Conservation (phyloP, 2,113 vertebrate species). For the Hippocampus zosterae region DNA sequence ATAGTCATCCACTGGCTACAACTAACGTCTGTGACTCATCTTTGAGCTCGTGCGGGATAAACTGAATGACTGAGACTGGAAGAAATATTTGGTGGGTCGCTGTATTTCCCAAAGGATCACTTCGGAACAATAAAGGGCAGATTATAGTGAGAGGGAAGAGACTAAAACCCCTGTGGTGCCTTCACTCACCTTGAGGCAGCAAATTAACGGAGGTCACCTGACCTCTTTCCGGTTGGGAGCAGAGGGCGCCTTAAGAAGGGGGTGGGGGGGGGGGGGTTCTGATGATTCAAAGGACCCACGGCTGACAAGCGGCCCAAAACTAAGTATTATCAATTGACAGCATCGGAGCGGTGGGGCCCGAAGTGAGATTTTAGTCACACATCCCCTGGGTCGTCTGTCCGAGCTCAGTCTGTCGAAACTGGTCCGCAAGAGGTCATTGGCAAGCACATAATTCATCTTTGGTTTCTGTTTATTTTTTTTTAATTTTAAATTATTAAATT, state of each 20-base stretch:
- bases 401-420: not conserved
- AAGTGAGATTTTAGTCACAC: not conserved
- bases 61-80: not conserved
- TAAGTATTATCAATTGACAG: not conserved
- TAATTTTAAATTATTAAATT: too few relatives aligned
- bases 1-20: conserved; percentile 4
- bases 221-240: conserved; percentile 44
- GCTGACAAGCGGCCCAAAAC: not conserved
- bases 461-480: not conserved
- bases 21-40: not conserved
- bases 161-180: conserved; percentile 41
- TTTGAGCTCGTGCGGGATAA: not conserved
- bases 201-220: conserved; percentile 62
- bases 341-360: not conserved
- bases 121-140: conserved; percentile 47
- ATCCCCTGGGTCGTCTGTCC: not conserved
- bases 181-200: conserved; percentile 43
- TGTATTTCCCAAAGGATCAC: conserved; percentile 34
- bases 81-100: conserved; percentile 14
- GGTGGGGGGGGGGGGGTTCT: not conserved
- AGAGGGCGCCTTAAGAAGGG: not conserved
- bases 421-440: not conserved
- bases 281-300: not conserved
- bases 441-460: not conserved
- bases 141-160: conserved; percentile 32